phyloP scores from a whole-genome alignment of 2,113 vertebrate species.

The Nematolebias whitei region DNA sequence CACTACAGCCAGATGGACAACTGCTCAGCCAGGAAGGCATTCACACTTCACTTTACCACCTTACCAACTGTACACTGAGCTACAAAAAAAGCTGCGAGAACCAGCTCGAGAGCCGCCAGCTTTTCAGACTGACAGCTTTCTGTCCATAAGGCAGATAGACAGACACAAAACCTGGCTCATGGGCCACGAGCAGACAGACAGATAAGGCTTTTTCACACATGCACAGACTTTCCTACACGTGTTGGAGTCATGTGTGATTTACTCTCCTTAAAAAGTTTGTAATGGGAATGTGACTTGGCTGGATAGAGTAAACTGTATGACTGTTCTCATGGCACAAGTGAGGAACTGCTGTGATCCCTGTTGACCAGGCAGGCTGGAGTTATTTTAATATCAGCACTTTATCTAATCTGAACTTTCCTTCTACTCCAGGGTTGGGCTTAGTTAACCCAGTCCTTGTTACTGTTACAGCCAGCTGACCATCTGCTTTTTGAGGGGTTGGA shows the following conservation, averaged over 20 bases:
- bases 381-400: not conserved
- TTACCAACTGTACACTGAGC: constrained; percentile 28
- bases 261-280: constrained; percentile 1
- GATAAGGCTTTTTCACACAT: constrained; percentile 37
- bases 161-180: constrained; percentile 56
- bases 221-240: not conserved
- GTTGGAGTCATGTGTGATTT: constrained; percentile 7
- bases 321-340: not conserved
- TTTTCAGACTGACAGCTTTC: constrained; percentile 42
- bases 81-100: constrained; percentile 37
- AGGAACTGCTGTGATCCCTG: not conserved
- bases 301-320: not conserved
- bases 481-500: too few relatives aligned
- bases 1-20: constrained; percentile 32
- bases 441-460: too few relatives aligned
- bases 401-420: too few relatives aligned
- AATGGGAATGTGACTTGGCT: not conserved
- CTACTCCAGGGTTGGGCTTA: too few relatives aligned
- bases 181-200: constrained; percentile 61
- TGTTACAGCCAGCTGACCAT: too few relatives aligned
- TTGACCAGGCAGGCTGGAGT: not conserved
- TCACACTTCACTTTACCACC: constrained; percentile 35
- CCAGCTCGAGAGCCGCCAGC: constrained; percentile 23
- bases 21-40: constrained; percentile 25
- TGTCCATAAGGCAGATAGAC: constrained; percentile 40